These are phyloP conservation scores for human (Homo sapiens) DNA, from an alignment of 2,113 vertebrate species.

Conservation along the genomic window GRCh38 chr11:111590001-111590500, in stretches of 20 bases:
- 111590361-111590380: slow-evolving; percentile 37
- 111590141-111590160: neutral
- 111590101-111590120: neutral
- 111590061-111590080: neutral
- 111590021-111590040: neutral
- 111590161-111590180: neutral
- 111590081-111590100: neutral
- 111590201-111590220: neutral
- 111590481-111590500: neutral
- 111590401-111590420: neutral
- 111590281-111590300: slow-evolving; percentile 21
- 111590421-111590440: neutral
- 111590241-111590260: neutral
- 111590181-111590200: neutral
- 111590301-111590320: neutral
- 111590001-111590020: neutral
- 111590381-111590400: slow-evolving; percentile 21
- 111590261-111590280: slow-evolving; percentile 12
- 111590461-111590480: neutral
- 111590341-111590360: neutral
- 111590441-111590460: neutral
- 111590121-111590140: neutral
- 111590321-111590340: neutral
- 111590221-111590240: neutral
- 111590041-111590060: neutral